Evolutionary conservation across 92 coral and sea anemone genomes (phyloP), one percentile per base, ranked within the genome.

Genomic region (Porites divaricata): DNA sequence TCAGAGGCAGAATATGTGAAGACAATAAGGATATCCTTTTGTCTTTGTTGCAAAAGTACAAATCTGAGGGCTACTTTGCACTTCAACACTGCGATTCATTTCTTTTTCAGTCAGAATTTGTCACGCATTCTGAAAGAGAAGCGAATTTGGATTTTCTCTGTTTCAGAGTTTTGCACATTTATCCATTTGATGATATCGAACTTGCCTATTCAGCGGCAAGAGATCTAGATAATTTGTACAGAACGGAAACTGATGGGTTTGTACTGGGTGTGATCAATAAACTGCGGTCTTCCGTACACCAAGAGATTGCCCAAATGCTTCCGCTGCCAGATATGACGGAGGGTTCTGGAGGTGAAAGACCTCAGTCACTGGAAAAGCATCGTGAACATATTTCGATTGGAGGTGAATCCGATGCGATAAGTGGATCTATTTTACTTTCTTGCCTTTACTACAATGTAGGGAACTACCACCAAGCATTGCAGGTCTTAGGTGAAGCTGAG

Each of bases 141-240:
- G 72, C 72, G 15, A 83, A 83, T 9, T 61, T 83, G 51, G 87
- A 83, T n/a, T 72, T 83, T 8, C 22, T 83, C 52, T 73, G 87
- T 51, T 28, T 64, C 45, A 83, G 87, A n/a, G 80, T 61, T 8
- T 6, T 83, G 23, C 72, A 83, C 23, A 48, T 83, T 73, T 83
- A 83, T 49, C 87, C 87, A 9, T 83, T 67, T 83, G 72, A 76
- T 49, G 70, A 83, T 1, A 72, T 4, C 2, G n/a, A 51, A 6
- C 35, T 72, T 10, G 61, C 52, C 9, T 9, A n/a, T 4, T 21
- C 2, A 50, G 77, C 77, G n/a, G 10, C 52, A 20, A 4, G 52
- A 72, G 62, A 9, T 8, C 11, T 72, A 16, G 77, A 72, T 21
- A 20, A 51, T 7, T 23, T 49, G 77, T 19, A 50, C 35, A 52